Evolutionary conservation across 2,888 invertebrate species (phyloP), one percentile per base, ranked within the genome.

Genomic region (Acanthococcus lagerstroemiae): DNA sequence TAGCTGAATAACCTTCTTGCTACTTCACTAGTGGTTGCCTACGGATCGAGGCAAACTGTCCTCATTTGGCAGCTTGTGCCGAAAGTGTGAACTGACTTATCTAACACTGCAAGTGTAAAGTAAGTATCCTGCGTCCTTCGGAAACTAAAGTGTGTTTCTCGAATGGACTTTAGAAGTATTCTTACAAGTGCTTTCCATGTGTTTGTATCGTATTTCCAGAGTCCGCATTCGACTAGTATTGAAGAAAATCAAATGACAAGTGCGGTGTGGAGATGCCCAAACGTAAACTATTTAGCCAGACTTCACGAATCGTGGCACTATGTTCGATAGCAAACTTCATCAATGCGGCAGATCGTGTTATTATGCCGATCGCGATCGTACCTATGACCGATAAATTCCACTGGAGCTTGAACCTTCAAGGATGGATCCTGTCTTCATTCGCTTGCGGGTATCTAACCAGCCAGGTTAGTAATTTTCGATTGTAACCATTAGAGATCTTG

Each of bases 351-450:
- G 87, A 87, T 75, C 77, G 87, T 67, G 85, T 87, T 5, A 84
- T 87, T 63, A 87, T 87, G 87, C 87, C 87, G 1, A 85, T 87
- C 67, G 85, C 87, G 22, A 86, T 87, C 67, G 82, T 87, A 37
- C 84, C 82, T 3, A 86, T 87, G 86, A 82, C 85, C 1, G 82
- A 84, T 73, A 79, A 84, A 73, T 86, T 82, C 73, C 80, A 83
- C 63, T 87, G 86, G 86, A 81, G 80, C 67, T 75, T 87, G 48
- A 82, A 85, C 72, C 82, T 82, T 73, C 86, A 87, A 73, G 87
- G 87, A 58, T 86, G 85, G 85, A 84, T 87, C 57, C 77, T 86
- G 46, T 86, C 86, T 66, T 84, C 87, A 5, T 87, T 87, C 76
- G 85, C 87, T 37, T 83, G 86, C 69, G 87, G 87, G 27, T 87